Base-by-base conservation (phyloP, 2,113 vertebrate species). In the Xiphophorus maculatus region DNA sequence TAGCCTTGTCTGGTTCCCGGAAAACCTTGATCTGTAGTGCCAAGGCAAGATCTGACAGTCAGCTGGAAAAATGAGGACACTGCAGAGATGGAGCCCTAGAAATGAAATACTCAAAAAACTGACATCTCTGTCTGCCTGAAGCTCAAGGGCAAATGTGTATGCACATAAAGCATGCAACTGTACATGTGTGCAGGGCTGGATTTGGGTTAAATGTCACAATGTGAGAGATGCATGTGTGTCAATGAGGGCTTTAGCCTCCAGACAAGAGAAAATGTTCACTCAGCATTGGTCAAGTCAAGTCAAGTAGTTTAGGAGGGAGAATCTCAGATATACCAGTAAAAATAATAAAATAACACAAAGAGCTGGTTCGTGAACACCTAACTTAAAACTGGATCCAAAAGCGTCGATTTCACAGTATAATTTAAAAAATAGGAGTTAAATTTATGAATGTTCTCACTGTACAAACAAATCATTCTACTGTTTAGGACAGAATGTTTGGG, bases 11-110 rank as follows among this genome's bases (percentile, higher is more conserved):
- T 33, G 44, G 69, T 74, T 86, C 71, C 62, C 77, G 74, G 74
- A 81, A 83, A 84, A 70, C 82, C 72, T 72, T 66, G 42, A 30
- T 75, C 62, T 62, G 61, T 37, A 71, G 37, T 76, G 63, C 79
- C n/a, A 19, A 76, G 74, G 58, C 72, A 44, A 65, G 63, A 83
- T 87, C 81, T 85, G 84, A 79, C 75, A 88, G 74, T 91, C 77
- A 82, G 76, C 71, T 84, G 76, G 77, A 91, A 91, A 58, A 92
- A 90, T 75, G 76, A 91, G 90, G 91, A 87, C 88, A 91, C 84
- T 87, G 90, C 89, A 87, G 90, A 89, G 85, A 85, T n/a, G 63
- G 58, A 89, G 90, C 70, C 71, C 84, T 84, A 87, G 91, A 92
- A 88, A 86, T 82, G 80, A 86, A 85, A 81, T 72, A 81, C 73